Evolutionary conservation across 2,888 invertebrate genomes (phyloP).

Genomic region (Platycnemis pennipes): DNA sequence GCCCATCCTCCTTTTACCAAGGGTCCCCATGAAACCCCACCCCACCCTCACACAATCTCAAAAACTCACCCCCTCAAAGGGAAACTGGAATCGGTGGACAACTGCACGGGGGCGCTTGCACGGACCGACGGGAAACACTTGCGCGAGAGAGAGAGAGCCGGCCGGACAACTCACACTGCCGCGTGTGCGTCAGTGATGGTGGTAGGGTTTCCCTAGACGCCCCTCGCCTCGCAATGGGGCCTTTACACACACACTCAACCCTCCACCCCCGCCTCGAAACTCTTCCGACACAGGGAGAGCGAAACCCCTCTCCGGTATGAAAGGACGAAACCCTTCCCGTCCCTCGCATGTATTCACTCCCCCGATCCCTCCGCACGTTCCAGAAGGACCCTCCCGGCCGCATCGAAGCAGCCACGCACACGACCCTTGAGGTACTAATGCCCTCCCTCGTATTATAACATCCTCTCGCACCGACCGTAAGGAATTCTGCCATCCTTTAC

Average conservation of each 20-base stretch:
- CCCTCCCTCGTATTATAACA: neutral
- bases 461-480: too few relatives aligned
- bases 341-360: neutral
- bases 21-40: neutral
- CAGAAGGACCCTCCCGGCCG: neutral
- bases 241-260: neutral
- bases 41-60: neutral
- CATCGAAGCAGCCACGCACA: neutral
- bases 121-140: neutral
- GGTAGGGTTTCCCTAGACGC: conserved; percentile 12
- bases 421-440: too few relatives aligned
- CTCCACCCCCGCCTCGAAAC: neutral
- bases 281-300: neutral
- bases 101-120: neutral
- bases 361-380: neutral
- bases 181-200: neutral
- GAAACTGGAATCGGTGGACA: conserved; percentile 25
- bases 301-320: neutral
- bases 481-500: too few relatives aligned
- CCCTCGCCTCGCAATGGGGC: conserved; percentile 5
- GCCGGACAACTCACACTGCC: neutral
- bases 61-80: neutral
- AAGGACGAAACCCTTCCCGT: neutral
- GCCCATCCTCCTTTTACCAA: neutral
- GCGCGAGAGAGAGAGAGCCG: neutral